These are phyloP conservation scores for Diabrotica balteata DNA, from an alignment of 2,888 invertebrate genomes.

Conservation along the genomic window DNA sequence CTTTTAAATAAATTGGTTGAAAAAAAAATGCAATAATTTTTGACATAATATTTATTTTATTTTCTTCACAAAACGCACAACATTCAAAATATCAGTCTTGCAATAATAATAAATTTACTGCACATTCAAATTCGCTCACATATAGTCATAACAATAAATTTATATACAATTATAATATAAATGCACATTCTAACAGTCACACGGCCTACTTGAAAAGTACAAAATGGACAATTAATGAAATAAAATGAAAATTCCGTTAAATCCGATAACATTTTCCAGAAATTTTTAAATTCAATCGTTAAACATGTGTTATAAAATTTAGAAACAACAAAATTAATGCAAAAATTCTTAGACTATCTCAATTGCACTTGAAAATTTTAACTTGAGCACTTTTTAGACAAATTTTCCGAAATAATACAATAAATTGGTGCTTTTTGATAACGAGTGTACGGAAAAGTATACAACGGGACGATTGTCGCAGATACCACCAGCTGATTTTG, in stretches of 20 bases:
- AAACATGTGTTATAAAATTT: too few relatives aligned
- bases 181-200: constrained; percentile 61
- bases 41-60: constrained; percentile 41
- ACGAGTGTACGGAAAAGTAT: constrained; percentile 44
- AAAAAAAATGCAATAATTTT: constrained; percentile 2
- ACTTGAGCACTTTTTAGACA: constrained; percentile 5
- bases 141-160: constrained; percentile 37
- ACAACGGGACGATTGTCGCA: constrained; percentile 38
- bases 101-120: constrained; percentile 51
- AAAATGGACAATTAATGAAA: not conserved
- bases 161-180: constrained; percentile 53
- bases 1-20: too few relatives aligned
- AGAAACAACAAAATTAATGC: too few relatives aligned
- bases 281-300: too few relatives aligned
- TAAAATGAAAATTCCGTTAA: too few relatives aligned
- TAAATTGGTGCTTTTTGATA: constrained; percentile 43
- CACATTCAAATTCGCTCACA: constrained; percentile 45
- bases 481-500: constrained; percentile 38
- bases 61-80: constrained; percentile 58
- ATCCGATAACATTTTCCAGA: too few relatives aligned
- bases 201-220: constrained; percentile 55
- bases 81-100: constrained; percentile 62
- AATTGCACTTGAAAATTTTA: constrained; percentile 9
- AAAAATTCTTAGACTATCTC: not conserved
- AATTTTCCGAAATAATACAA: not conserved